A percentile compares a stretch with the other conserved stretches of the same genome.
These are phyloP conservation scores for Chiroxiphia lanceolata DNA, from an alignment of 2,797 vertebrate species.

Conservation along the genomic window DNA sequence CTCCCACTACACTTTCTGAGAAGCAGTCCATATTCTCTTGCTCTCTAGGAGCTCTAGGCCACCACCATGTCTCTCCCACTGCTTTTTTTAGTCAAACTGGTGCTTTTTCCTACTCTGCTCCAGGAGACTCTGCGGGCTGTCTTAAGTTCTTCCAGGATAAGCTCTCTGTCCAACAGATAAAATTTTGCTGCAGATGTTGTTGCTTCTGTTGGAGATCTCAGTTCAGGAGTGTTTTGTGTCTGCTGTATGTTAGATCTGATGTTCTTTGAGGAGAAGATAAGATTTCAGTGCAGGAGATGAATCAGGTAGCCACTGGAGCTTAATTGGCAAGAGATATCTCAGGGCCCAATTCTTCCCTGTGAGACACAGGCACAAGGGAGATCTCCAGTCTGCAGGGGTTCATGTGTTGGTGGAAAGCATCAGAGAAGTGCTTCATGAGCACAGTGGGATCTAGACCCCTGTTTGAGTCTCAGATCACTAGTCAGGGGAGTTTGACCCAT, in stretches of 20 bases:
- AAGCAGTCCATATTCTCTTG: background rate
- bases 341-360: background rate
- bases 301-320: background rate
- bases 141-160: conserved; percentile 14
- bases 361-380: background rate
- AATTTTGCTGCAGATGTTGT: conserved; percentile 1
- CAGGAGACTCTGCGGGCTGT: background rate
- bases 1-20: background rate
- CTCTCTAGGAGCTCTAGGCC: background rate
- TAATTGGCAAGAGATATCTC: background rate
- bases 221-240: background rate
- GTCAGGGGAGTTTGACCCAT: background rate
- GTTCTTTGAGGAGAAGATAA: conserved; percentile 16
- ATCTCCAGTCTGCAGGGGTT: background rate
- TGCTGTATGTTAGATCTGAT: background rate
- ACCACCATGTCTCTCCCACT: background rate
- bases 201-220: background rate
- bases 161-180: conserved; percentile 3
- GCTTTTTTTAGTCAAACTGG: background rate
- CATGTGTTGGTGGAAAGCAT: background rate
- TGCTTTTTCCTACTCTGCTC: background rate
- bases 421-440: background rate
- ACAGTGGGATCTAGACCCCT: background rate
- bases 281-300: background rate
- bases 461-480: background rate